These are phyloP conservation scores for Eubasilissa splendida DNA, from an alignment of 2,888 invertebrate genomes.

Conservation along the genomic window DNA sequence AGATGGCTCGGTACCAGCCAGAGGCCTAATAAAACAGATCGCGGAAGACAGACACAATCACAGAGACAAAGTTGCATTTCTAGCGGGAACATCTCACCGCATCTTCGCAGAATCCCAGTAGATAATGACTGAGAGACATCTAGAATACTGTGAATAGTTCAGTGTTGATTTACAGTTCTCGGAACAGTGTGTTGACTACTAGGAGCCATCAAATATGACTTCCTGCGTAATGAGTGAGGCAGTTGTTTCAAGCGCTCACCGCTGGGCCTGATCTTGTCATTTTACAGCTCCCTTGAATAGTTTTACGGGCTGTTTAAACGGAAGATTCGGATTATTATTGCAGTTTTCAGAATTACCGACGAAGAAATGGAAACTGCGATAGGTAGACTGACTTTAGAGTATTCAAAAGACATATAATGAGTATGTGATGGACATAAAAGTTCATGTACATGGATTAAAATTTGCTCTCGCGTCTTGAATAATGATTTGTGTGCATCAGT, in stretches of 20 bases:
- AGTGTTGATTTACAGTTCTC: conserved; percentile 40
- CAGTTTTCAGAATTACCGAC: conserved; percentile 8
- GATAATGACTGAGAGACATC: conserved; percentile 1
- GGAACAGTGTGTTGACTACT: conserved; percentile 42
- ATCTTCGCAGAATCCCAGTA: conserved; percentile 4
- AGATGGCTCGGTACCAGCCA: not conserved
- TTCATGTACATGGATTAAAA: no score
- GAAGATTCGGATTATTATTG: conserved; percentile 6
- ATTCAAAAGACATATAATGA: no score
- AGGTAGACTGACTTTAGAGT: no score
- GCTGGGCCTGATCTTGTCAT: not conserved
- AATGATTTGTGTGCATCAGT: no score
- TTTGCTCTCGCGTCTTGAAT: no score
- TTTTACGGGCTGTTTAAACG: conserved; percentile 28
- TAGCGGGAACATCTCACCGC: conserved; percentile 18
- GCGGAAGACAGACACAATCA: conserved; percentile 32
- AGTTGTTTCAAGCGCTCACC: not conserved
- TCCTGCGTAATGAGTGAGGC: conserved; percentile 32
- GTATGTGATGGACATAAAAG: no score
- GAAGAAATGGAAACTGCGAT: not conserved
- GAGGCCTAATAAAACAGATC: not conserved
- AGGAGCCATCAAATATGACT: conserved; percentile 25
- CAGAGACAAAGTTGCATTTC: conserved; percentile 9
- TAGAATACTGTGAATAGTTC: conserved; percentile 26
- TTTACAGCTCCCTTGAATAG: conserved; percentile 22